Percentiles rank a stretch among this genome's conserved stretches.
phyloP scores from a whole-genome alignment of 2,888 invertebrate species.

The Clusia tigrina region DNA sequence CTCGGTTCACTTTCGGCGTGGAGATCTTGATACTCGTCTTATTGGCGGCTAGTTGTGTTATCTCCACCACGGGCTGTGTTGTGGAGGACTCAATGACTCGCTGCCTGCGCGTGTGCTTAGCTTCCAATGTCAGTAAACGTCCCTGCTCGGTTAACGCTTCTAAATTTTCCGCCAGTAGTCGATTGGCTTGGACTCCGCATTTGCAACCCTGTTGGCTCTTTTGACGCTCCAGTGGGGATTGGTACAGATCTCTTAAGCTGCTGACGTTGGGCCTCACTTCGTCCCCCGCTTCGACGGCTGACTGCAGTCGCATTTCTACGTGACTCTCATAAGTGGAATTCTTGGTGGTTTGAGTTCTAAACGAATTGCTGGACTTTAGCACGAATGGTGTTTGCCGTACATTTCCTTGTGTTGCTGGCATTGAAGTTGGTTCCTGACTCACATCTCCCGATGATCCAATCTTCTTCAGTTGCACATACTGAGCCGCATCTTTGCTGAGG shows the following conservation, averaged over 20 bases:
- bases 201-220: slow-evolving; percentile 52
- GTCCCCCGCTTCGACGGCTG: slow-evolving; percentile 14
- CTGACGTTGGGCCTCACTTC: slow-evolving; percentile 64
- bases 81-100: slow-evolving; percentile 66
- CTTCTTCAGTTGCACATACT: no score
- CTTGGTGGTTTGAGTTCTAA: slow-evolving; percentile 66
- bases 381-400: slow-evolving; percentile 67
- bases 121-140: slow-evolving; percentile 74
- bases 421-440: slow-evolving; percentile 36
- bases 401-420: slow-evolving; percentile 24
- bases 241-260: slow-evolving; percentile 78
- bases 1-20: slow-evolving; percentile 36
- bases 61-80: slow-evolving; percentile 52
- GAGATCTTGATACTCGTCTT: slow-evolving; percentile 56
- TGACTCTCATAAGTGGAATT: slow-evolving; percentile 34
- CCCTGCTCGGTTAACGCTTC: slow-evolving; percentile 66
- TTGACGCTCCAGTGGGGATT: slow-evolving; percentile 68
- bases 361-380: slow-evolving; percentile 75
- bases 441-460: slow-evolving; percentile 44
- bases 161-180: slow-evolving; percentile 24
- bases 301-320: slow-evolving; percentile 26
- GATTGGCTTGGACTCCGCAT: slow-evolving; percentile 53
- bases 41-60: slow-evolving; percentile 36
- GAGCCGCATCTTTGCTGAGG: slow-evolving; percentile 45
- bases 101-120: slow-evolving; percentile 78